These are phyloP conservation scores for Stramonita haemastoma DNA, from an alignment of 2,888 invertebrate species.

Conservation along the genomic window DNA sequence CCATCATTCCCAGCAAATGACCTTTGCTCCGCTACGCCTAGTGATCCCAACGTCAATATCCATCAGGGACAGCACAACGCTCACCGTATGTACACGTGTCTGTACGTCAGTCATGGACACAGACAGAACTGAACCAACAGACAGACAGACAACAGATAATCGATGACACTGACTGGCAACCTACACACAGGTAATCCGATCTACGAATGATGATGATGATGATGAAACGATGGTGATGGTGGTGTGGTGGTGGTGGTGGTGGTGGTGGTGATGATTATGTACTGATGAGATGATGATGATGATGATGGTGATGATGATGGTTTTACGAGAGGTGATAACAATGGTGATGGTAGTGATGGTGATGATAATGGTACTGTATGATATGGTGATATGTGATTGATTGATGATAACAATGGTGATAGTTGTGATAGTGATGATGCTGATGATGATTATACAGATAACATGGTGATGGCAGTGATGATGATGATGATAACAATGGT, in stretches of 20 bases:
- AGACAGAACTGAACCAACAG: not conserved
- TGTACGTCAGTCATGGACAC: not conserved
- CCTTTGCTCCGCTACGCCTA: no score
- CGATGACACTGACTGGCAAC: not conserved
- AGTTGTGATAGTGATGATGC: not conserved
- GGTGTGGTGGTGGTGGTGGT: not conserved
- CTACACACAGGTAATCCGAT: not conserved
- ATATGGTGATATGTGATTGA: no score
- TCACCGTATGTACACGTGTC: not conserved
- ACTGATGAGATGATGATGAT: no score
- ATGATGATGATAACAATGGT: not conserved
- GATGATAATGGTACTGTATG: no score
- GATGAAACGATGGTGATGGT: not conserved
- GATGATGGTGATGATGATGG: no score
- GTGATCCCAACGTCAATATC: no score
- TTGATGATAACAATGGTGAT: no score
- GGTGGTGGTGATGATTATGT: not conserved
- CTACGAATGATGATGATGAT: not conserved
- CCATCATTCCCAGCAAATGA: no score
- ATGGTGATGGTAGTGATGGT: no score
- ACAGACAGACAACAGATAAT: not conserved
- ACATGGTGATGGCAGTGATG: conserved; percentile 2
- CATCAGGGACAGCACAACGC: not conserved
- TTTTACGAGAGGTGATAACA: no score
- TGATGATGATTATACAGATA: not conserved